These are phyloP conservation scores for Torymus aiolomorphi DNA, from an alignment of 2,888 invertebrate species.

Conservation along the genomic window DNA sequence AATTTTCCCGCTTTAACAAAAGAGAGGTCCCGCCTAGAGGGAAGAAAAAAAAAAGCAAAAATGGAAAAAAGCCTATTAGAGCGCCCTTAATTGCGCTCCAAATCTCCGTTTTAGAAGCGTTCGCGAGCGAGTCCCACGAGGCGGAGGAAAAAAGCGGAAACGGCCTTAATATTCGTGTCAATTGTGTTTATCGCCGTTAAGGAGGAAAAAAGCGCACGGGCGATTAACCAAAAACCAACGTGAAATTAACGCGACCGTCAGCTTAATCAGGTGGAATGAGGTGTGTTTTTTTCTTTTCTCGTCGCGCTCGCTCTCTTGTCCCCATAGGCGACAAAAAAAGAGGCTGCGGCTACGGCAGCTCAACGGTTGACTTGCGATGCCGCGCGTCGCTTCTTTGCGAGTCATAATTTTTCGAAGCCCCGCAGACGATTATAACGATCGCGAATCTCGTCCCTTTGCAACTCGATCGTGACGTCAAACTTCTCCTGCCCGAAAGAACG, in stretches of 20 bases:
- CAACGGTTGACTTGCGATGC: no score
- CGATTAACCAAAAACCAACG: not conserved
- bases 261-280: no score
- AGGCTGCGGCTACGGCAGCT: no score
- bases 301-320: no score
- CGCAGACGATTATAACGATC: not conserved
- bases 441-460: no score
- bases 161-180: not conserved
- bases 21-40: not conserved
- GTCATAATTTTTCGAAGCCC: no score
- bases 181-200: conserved; percentile 12
- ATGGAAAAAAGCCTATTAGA: conserved; percentile 26
- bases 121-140: no score
- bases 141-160: not conserved
- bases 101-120: conserved; percentile 3
- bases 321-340: no score
- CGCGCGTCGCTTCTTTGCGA: no score
- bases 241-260: not conserved
- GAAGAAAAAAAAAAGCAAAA: conserved; percentile 4
- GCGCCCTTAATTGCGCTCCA: conserved; percentile 31
- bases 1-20: conserved; percentile 29
- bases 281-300: no score
- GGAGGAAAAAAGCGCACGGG: not conserved
- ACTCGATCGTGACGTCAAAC: no score
- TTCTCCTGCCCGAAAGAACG: no score